phyloP scores from a whole-genome alignment of 2,888 invertebrate genomes.

The Acanthosepion esculentum region DNA sequence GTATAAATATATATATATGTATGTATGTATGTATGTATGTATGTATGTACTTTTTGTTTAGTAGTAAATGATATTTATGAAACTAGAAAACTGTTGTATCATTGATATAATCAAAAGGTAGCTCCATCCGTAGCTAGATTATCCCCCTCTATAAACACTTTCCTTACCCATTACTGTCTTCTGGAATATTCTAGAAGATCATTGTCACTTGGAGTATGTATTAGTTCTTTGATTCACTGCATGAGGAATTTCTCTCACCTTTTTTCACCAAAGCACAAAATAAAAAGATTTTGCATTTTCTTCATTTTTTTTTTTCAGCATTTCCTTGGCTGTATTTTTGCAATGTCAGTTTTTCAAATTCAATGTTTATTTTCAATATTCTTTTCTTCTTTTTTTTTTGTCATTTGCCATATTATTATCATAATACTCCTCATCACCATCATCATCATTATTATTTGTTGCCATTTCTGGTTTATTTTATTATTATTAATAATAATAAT shows the following conservation, averaged over 20 bases:
- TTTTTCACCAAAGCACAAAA: background rate
- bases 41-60: background rate
- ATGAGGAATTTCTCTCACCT: background rate
- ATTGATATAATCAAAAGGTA: background rate
- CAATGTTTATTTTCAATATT: too few relatives aligned
- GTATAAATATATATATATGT: too few relatives aligned
- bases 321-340: background rate
- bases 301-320: background rate
- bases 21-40: background rate
- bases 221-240: background rate
- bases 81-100: background rate
- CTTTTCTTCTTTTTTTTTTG: background rate
- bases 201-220: background rate
- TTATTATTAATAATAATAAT: too few relatives aligned
- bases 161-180: background rate
- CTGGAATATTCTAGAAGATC: background rate
- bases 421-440: background rate
- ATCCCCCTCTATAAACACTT: background rate
- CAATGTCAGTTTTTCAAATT: background rate
- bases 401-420: background rate
- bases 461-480: too few relatives aligned
- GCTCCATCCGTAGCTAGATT: background rate
- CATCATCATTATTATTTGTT: too few relatives aligned
- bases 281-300: background rate
- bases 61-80: background rate